Percentiles rank a stretch among this genome's conserved stretches.
phyloP scores from a whole-genome alignment of 2,113 vertebrate species.

The Seriola aureovittata region DNA sequence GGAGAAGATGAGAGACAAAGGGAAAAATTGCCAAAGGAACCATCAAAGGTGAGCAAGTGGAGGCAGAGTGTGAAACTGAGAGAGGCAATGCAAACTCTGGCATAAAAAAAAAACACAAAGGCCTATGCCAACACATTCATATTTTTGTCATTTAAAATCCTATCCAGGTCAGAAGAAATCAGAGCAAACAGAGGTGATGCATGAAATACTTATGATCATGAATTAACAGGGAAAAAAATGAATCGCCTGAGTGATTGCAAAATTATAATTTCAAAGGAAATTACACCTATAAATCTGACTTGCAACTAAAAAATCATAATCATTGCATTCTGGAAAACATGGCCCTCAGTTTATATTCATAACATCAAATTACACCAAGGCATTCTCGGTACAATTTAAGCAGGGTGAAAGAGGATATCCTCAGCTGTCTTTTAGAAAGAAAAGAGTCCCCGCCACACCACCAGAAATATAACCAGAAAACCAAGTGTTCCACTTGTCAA shows the following conservation, averaged over 20 bases:
- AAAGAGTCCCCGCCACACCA: constrained; percentile 32
- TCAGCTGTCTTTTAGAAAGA: constrained; percentile 32
- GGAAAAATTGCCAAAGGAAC: constrained; percentile 55
- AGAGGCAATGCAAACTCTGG: constrained; percentile 5
- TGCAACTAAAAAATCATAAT: neutral
- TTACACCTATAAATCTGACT: constrained; percentile 7
- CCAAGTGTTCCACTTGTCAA: constrained; percentile 63
- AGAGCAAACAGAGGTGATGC: constrained; percentile 38
- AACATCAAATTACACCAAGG: constrained; percentile 8
- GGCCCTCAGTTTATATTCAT: neutral
- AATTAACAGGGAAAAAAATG: neutral
- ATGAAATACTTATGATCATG: constrained; percentile 41
- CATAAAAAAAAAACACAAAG: neutral
- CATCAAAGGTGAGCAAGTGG: constrained; percentile 70
- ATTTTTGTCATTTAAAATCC: constrained; percentile 40
- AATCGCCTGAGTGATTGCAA: neutral
- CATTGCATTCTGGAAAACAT: neutral
- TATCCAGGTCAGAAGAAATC: constrained; percentile 45
- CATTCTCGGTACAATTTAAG: constrained; percentile 12
- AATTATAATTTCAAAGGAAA: constrained; percentile 47
- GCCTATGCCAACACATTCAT: constrained; percentile 20
- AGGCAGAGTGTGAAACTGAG: constrained; percentile 51
- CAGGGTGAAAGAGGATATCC: constrained; percentile 39
- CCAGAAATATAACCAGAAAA: constrained; percentile 56
- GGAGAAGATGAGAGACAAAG: constrained; percentile 62